Base-by-base conservation (phyloP, 2,113 vertebrate species). In the Pundamilia nyererei region DNA sequence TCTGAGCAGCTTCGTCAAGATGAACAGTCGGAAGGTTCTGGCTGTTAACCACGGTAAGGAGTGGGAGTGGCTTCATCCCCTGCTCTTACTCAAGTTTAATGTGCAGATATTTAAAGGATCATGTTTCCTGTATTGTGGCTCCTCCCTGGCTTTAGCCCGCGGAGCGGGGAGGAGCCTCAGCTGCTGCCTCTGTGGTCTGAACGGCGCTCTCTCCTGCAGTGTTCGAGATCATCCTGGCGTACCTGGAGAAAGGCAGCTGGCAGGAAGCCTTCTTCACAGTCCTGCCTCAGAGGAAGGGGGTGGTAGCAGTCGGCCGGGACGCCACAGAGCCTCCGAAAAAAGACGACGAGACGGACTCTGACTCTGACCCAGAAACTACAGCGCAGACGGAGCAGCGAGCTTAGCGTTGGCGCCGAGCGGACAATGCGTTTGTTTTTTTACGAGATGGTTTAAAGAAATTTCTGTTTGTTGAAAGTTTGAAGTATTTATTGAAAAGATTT, bases 11-110 rank as follows among this genome's bases (percentile, higher is more conserved):
- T 99, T 99, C 87, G 98, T 99, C 85, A 98, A 97, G 94, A 99
- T 99, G 99, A 99, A 99, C 91, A 99, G 97, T 92, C 97, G 98
- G 12, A 99, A 99, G 90, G 98, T 99, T 83, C 96, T 99, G 86
- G 97, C 99, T 0, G 97, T 99, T 83, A 99, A 99, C 94, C 99
- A 99, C 5, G 99, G 99, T 99, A 90, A 97, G 97, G 33, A n/a
- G 60, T 13, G 60, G 33, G 60, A 13, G 31, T 35, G 60, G 17
- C 60, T 68, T 38, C 58, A 62, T 1, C 1, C 1, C 6, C 60
- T 21, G 17, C 60, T 65, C 2, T 60, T 60, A 68, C 0, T 68
- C 33, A 38, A n/a, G 60, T 38, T 38, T 38, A 38, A 1, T 38
- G 10, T 68, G 6, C 35, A 68, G 35, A 68, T 8, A 0, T 68